A percentile compares a stretch with the other conserved stretches of the same genome.
These are phyloP conservation scores for Drosophila insularis DNA, from an alignment of 1,140 invertebrate genomes.

Conservation along the genomic window DNA sequence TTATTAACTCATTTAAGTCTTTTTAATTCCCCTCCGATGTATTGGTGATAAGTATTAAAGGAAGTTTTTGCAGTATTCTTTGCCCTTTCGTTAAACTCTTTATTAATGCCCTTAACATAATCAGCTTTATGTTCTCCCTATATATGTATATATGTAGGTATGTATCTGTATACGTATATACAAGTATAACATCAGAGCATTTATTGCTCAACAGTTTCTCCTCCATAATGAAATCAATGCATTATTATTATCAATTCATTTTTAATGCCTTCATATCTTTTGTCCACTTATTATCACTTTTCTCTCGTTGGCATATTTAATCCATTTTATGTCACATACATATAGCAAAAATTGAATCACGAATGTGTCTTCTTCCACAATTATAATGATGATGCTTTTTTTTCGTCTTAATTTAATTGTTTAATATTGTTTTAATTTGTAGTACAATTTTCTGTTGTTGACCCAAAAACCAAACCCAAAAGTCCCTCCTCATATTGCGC, in stretches of 20 bases:
- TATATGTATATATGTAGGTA: too few relatives aligned
- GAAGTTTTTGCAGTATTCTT: too few relatives aligned
- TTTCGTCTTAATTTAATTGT: slow-evolving; percentile 60
- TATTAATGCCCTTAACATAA: neutral
- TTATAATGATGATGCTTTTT: slow-evolving; percentile 23
- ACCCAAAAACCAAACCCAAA: slow-evolving; percentile 25
- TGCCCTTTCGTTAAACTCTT: too few relatives aligned
- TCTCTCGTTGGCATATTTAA: slow-evolving; percentile 20
- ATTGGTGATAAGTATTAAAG: too few relatives aligned
- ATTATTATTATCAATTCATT: slow-evolving; percentile 24
- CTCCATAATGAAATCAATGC: slow-evolving; percentile 32
- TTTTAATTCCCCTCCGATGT: too few relatives aligned
- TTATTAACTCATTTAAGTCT: too few relatives aligned
- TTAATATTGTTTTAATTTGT: slow-evolving; percentile 69
- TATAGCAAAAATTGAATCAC: slow-evolving; percentile 39
- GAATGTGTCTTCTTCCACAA: slow-evolving; percentile 28
- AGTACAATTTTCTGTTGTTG: slow-evolving; percentile 33
- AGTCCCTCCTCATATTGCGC: neutral
- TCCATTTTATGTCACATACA: neutral
- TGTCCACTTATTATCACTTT: slow-evolving; percentile 24
- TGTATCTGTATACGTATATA: too few relatives aligned
- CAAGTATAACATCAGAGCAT: neutral
- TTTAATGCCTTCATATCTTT: slow-evolving; percentile 28
- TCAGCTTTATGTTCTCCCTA: neutral
- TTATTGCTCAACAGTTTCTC: slow-evolving; percentile 28